Evolutionary conservation across 2,888 invertebrate genomes (phyloP), one percentile per base, ranked within the genome.

Genomic region (Hydrotaea diabolus): DNA sequence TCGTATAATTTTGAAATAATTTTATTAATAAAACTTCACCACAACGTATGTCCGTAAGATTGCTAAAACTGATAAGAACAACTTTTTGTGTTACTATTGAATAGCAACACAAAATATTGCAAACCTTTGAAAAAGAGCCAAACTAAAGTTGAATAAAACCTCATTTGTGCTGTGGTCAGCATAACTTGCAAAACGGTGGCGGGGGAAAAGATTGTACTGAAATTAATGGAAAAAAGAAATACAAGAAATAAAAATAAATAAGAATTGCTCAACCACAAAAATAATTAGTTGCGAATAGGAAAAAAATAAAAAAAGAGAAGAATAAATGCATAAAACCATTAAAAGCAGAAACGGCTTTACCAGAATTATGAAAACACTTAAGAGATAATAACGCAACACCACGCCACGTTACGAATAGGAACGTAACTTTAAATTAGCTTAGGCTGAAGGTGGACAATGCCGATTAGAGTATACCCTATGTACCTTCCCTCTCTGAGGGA

Each of bases 321-420:
- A 39, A 39, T 39, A 39, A 8, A 39, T 39, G 73, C 26, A 17
- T 64, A 39, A 49, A 79, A n/a, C 15, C 55, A 74, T 79, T 74
- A 78, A 78, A 23, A 49, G 43, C 17, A 31, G 26, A 46, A 53
- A 31, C 31, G 7, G 9, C 39, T 39, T 13, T 39, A 11, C 3
- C 39, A 39, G 39, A 39, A 39, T 39, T 39, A 39, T 39, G 39
- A 46, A 26, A 62, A 53, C 21, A 57, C 43, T 7, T 26, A 31
- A 31, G 64, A 39, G 31, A 26, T 49, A 57, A 57, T 21, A 31
- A 62, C 19, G 23, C 59, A 64, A 76, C 2, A 13, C 9, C 7
- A 39, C n/a, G n/a, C n/a, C n/a, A 13, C 59, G 76, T 64, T 8
- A 11, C 53, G 8, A 46, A 62, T 15, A 49, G 59, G 13, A 39